These are phyloP conservation scores for Odontamblyopus rebecca DNA, from an alignment of 2,797 vertebrate species.

Conservation along the genomic window DNA sequence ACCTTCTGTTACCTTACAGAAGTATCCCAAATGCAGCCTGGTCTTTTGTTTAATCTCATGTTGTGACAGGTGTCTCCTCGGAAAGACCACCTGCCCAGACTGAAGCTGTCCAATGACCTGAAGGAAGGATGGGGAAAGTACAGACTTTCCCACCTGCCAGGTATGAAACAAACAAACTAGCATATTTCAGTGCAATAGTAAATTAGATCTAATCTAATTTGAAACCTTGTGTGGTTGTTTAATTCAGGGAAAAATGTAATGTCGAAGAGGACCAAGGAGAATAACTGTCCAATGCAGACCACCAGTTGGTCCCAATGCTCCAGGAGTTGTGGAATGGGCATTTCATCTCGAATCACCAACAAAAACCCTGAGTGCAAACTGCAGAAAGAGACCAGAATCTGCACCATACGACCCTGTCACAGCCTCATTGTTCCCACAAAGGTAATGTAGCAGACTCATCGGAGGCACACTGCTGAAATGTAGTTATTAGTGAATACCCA, in stretches of 20 bases:
- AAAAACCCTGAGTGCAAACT: conserved; percentile 76
- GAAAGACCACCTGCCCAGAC: conserved; percentile 31
- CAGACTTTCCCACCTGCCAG: conserved; percentile 64
- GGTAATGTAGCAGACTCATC: conserved; percentile 53
- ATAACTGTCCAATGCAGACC: conserved; percentile 70
- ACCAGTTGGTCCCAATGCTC: conserved; percentile 83
- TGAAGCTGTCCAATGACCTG: conserved; percentile 50
- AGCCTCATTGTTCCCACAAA: conserved; percentile 58
- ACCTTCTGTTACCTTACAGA: not conserved
- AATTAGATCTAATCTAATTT: not conserved
- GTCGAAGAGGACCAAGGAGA: conserved; percentile 53
- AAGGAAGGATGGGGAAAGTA: conserved; percentile 60
- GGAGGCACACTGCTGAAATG: not conserved
- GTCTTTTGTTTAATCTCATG: conserved; percentile 3
- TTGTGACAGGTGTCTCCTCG: conserved; percentile 46
- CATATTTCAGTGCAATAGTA: not conserved
- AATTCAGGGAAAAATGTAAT: conserved; percentile 28
- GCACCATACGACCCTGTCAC: conserved; percentile 74
- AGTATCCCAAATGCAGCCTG: not conserved
- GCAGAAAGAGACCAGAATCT: conserved; percentile 76
- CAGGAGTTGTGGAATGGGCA: conserved; percentile 77
- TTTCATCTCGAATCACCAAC: conserved; percentile 80
- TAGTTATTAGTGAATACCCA: not conserved
- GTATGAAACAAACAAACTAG: conserved; percentile 51
- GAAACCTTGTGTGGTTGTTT: not conserved